Evolutionary conservation across 1,140 invertebrate species (phyloP), one percentile per base, ranked within the genome.

Genomic region (Spodoptera frugiperda): DNA sequence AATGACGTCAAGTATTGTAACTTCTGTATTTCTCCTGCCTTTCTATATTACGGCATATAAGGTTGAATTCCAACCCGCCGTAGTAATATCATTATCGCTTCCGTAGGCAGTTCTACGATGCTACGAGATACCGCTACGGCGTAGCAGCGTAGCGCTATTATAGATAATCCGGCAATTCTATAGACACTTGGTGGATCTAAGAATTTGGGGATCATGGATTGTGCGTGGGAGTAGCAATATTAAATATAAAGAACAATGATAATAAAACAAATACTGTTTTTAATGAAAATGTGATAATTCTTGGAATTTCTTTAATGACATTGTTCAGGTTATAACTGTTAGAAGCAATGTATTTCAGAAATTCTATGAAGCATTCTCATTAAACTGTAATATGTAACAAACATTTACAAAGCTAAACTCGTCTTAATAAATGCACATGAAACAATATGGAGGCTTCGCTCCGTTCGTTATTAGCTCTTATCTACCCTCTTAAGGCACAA

Each of bases 51-150:
- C 61, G 39, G 2, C 15, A 8, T 65, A 65, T 21, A 55, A 12
- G 53, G n/a, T 17, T 19, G 33, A 71, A 71, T 71, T 55, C 68
- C 53, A 44, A 10, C 51, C 33, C 17, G 17, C 51, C 68, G 17
- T 71, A 55, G 68, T 55, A 71, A 71, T 71, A 57, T 71, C 53
- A 71, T 71, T 71, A 71, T 46, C 51, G 68, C 68, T 55, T 55
- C 68, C 53, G 68, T 55, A 71, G 68, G 53, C 44, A 55, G 54
- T 55, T 21, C 68, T 68, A 68, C 65, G 49, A 17, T 17, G 51
- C 51, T 55, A 71, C 67, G 49, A 71, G 21, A 54, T 54, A 55
- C 33, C 51, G 33, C 17, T 71, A 71, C 68, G 68, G 17, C 51
- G 68, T 68, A 68, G 65, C 53, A 17, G 49, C 49, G 68, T 71